Evolutionary conservation across 2,888 invertebrate genomes (phyloP).

Genomic region (Patella ulyssiponensis): DNA sequence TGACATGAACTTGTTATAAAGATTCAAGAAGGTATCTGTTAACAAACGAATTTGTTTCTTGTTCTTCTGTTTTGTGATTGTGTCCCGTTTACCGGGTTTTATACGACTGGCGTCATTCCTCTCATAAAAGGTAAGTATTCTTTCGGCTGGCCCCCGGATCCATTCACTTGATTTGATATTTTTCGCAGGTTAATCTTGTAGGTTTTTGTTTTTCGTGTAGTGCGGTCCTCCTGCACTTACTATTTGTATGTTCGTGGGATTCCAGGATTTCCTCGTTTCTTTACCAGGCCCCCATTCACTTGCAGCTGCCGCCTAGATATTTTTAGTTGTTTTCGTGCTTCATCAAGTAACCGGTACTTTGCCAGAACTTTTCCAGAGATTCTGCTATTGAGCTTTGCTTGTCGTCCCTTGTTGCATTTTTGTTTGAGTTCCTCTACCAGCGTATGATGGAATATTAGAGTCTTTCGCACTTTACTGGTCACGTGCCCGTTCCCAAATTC

Average conservation of each 20-base stretch:
- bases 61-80: slow-evolving; percentile 4
- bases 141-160: no score
- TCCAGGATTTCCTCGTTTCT: background rate
- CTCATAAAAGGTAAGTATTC: background rate
- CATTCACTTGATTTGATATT: no score
- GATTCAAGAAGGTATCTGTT: slow-evolving; percentile 33
- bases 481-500: background rate
- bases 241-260: background rate
- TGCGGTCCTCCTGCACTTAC: no score
- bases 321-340: background rate
- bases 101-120: slow-evolving; percentile 42
- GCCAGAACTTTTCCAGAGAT: background rate
- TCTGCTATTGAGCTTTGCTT: background rate
- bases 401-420: background rate
- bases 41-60: slow-evolving; percentile 41
- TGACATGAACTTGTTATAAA: slow-evolving; percentile 35
- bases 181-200: no score
- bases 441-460: background rate
- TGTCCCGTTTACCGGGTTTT: slow-evolving; percentile 33
- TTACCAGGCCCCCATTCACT: background rate
- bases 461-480: background rate
- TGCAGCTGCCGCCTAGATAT: background rate
- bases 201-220: no score
- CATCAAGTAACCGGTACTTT: background rate
- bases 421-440: background rate